Base-by-base conservation (phyloP, 2,113 vertebrate genomes). In the Scatophagus argus region DNA sequence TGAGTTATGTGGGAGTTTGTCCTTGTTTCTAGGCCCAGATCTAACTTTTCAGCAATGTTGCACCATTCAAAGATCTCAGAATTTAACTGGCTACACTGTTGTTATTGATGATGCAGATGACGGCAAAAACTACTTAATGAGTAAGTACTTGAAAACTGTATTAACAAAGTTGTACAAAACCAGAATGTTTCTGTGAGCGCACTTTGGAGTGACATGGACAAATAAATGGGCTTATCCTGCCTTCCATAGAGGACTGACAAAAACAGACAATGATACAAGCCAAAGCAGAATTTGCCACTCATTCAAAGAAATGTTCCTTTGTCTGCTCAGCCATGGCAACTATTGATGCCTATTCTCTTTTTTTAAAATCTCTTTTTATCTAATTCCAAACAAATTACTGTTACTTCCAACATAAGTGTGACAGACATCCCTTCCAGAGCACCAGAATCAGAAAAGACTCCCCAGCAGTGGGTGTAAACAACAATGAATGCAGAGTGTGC, bases 301-400 rank as follows among this genome's bases (percentile, higher is more conserved):
- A 65, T 23, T 44, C n/a, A 59, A 25, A 54, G 29, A 72, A 61
- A 66, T 46, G 47, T 49, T 2, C 21, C 56, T 62, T 16, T 46
- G 32, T 51, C 59, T 66, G 43, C 72, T 60, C 47, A 38, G 64
- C 44, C 46, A 46, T 36, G 34, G 36, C 56, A 62, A 52, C 63
- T 49, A 43, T 49, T 46, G 23, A 11, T 32, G 51, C 27, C n/a
- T 25, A 23, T 59, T 7, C 52, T 41, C 62, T 36, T 64, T 56
- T n/a, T n/a, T n/a, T n/a, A n/a, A n/a, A n/a, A n/a, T n/a, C 13
- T 21, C 10, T 44, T 55, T 69, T 79, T 36, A 36, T 63, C 43
- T 69, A 10, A 59, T 65, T 34, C 38, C 4, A 61, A 61, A 60
- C 49, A 16, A 13, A 74, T 54, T 41, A 29, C 34, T 19, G 43